phyloP scores from a whole-genome alignment of 2,888 invertebrate species.

The Phoronis australis region DNA sequence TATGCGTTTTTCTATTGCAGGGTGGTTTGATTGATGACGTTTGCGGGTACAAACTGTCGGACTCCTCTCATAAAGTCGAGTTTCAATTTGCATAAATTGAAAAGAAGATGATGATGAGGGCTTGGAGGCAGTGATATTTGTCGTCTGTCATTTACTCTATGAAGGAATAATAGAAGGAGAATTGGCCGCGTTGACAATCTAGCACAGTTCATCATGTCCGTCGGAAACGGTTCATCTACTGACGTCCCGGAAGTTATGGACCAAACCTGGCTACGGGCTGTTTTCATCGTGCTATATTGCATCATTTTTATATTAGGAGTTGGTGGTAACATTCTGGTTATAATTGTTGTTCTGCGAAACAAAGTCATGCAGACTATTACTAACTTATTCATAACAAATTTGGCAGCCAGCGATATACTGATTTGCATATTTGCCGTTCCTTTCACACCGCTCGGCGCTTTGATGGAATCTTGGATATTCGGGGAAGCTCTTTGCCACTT shows the following conservation, averaged over 20 bases:
- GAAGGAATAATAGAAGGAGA: no score
- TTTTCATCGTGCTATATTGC: conserved; percentile 60
- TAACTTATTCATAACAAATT: conserved; percentile 92
- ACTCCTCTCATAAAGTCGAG: no score
- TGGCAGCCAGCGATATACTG: conserved; percentile 90
- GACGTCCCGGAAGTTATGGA: conserved; percentile 27
- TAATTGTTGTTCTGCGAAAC: conserved; percentile 87
- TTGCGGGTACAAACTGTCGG: no score
- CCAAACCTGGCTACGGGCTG: conserved; percentile 25
- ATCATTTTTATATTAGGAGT: conserved; percentile 78
- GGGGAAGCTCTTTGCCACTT: conserved; percentile 85
- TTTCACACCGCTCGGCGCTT: conserved; percentile 92
- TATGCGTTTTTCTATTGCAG: no score
- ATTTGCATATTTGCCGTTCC: conserved; percentile 91
- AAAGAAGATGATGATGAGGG: no score
- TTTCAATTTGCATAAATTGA: no score
- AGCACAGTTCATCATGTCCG: no score
- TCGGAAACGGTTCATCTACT: no score
- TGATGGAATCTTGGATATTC: conserved; percentile 86
- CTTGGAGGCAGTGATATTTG: no score
- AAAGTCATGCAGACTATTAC: conserved; percentile 97
- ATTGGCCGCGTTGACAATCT: no score
- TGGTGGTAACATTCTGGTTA: conserved; percentile 64
- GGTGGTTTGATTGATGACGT: no score
- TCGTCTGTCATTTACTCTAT: no score